phyloP scores from a whole-genome alignment of 1,140 invertebrate species.

The Matsumurasca onukii region DNA sequence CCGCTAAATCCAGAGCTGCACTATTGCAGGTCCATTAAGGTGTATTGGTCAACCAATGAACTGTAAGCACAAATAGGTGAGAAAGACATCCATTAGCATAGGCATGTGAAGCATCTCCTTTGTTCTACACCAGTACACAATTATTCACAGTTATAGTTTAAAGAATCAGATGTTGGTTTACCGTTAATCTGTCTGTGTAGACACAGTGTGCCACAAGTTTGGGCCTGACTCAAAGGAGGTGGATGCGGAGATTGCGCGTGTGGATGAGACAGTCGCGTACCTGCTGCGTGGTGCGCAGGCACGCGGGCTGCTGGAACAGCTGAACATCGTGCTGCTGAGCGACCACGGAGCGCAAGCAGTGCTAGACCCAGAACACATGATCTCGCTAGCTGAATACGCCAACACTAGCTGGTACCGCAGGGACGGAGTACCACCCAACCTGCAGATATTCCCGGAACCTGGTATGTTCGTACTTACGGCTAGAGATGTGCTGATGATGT shows the following conservation, averaged over 20 bases:
- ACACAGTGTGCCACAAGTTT: constrained; percentile 55
- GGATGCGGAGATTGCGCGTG: constrained; percentile 51
- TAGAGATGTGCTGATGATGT: no score
- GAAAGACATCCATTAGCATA: no score
- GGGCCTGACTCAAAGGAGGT: constrained; percentile 53
- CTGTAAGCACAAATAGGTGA: no score
- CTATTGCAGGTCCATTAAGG: no score
- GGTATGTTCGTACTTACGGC: constrained; percentile 49
- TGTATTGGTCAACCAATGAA: no score
- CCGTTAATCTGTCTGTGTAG: no score
- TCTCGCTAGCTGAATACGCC: constrained; percentile 60
- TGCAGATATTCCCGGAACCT: constrained; percentile 56
- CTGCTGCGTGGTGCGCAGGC: constrained; percentile 49
- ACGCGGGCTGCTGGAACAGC: constrained; percentile 54
- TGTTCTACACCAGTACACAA: no score
- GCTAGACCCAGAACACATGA: constrained; percentile 50
- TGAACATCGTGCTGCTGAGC: constrained; percentile 70
- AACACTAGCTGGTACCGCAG: constrained; percentile 51
- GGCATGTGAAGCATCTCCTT: no score
- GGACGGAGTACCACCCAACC: constrained; percentile 50
- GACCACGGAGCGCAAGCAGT: constrained; percentile 73
- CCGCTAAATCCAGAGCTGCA: no score
- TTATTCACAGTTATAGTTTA: no score
- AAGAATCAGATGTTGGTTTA: no score
- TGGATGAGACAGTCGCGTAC: constrained; percentile 60